Percentiles rank a stretch among this genome's conserved stretches.
These are phyloP conservation scores for Hiodon tergisus DNA, from an alignment of 2,113 vertebrate genomes.

Conservation along the genomic window DNA sequence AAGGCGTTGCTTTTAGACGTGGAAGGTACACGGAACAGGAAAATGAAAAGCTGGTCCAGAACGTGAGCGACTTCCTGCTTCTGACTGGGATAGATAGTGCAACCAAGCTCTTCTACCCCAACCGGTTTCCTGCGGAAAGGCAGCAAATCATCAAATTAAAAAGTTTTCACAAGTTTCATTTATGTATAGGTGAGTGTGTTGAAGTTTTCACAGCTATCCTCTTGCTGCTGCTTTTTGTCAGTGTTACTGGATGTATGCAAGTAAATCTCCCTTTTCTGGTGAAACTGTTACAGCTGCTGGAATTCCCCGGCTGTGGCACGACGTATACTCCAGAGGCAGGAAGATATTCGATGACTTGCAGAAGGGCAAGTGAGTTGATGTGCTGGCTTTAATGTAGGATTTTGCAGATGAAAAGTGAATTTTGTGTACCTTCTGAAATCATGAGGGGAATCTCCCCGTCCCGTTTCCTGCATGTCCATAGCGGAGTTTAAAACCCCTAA, in stretches of 20 bases:
- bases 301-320: constrained; percentile 47
- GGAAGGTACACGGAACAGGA: constrained; percentile 49
- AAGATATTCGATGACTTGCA: constrained; percentile 50
- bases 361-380: constrained; percentile 49
- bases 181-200: constrained; percentile 43
- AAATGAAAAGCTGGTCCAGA: constrained; percentile 41
- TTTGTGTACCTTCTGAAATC: not conserved
- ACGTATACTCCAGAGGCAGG: constrained; percentile 44
- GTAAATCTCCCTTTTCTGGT: not conserved
- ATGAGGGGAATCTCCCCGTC: too few relatives aligned
- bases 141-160: constrained; percentile 33
- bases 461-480: too few relatives aligned
- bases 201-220: not conserved
- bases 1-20: constrained; percentile 43
- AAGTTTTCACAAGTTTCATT: constrained; percentile 38
- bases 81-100: constrained; percentile 46
- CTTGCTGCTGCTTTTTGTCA: not conserved
- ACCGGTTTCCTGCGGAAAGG: constrained; percentile 36
- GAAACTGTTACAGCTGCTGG: constrained; percentile 42
- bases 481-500: too few relatives aligned
- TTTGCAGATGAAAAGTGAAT: not conserved
- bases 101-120: constrained; percentile 48
- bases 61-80: constrained; percentile 48
- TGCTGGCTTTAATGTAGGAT: not conserved
- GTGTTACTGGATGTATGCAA: not conserved